Conservation (phyloP, 53 echinoderm and acorn worm species). For the Arbacia lixula region DNA sequence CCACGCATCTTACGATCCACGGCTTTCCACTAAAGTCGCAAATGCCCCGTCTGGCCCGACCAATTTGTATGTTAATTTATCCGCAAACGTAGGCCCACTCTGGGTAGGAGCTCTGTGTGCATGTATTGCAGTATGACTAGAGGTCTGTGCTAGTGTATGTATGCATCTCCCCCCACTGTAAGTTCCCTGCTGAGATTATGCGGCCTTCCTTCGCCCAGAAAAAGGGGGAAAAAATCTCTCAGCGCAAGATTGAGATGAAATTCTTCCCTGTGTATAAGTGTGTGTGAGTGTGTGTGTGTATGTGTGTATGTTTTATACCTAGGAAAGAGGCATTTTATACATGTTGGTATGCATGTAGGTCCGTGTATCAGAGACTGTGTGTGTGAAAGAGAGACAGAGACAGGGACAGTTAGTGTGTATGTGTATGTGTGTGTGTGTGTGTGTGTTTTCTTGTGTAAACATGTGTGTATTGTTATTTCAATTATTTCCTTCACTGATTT, state of each 20-base stretch:
- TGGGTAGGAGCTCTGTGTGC: background rate
- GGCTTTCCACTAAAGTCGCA: slow-evolving; percentile 28
- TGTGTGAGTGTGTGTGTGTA: slow-evolving; percentile 9
- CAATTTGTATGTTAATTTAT: slow-evolving; percentile 61
- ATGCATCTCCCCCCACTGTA: background rate
- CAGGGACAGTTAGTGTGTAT: background rate
- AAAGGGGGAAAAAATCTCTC: too few species aligned
- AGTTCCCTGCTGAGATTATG: slow-evolving; percentile 1
- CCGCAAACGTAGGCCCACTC: slow-evolving; percentile 30
- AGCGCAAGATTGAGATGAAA: too few species aligned
- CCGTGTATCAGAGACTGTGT: too few species aligned
- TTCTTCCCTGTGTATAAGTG: background rate
- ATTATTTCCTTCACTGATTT: too few species aligned
- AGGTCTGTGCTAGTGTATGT: too few species aligned
- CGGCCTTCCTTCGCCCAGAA: background rate
- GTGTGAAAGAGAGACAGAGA: background rate
- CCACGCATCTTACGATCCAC: slow-evolving; percentile 12
- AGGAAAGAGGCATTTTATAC: too few species aligned
- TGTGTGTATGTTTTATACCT: background rate
- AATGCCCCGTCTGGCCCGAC: slow-evolving; percentile 20
- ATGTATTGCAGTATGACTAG: too few species aligned
- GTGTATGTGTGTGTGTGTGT: background rate
- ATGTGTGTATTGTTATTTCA: too few species aligned
- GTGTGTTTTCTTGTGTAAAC: background rate
- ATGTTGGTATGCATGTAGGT: slow-evolving; percentile 11